Evolutionary conservation across 2,888 invertebrate genomes (phyloP), one percentile per base, ranked within the genome.

Genomic region (Plemyria rubiginata): DNA sequence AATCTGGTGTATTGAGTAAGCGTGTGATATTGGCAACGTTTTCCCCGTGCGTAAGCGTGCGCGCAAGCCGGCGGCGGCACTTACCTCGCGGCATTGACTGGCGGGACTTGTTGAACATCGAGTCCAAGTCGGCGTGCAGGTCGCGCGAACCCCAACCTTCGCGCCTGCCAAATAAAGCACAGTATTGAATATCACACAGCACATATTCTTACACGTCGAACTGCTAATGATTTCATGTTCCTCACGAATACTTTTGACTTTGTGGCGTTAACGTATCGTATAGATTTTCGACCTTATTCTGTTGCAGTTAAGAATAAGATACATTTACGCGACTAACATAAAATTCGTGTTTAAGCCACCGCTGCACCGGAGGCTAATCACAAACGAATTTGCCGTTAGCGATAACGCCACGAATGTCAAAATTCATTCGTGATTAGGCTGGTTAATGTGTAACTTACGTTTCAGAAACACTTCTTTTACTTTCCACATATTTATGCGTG

Each of bases 31-130:
- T 75, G 82, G 90, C 88, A 84, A 88, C 91, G 90, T 89, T 87
- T 88, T 85, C 90, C 84, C 75, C 77, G 76, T 67, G 82, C 70
- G 72, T 56, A 80, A 74, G 81, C 78, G 75, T 70, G 76, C 74
- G 66, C 73, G 63, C 67, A 74, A 68, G 68, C 64, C 52, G 75
- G 70, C 64, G 76, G 70, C 63, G 49, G 36, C 62, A 85, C 92
- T 95, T 94, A 96, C 96, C 96, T 94, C 96, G 93, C 72, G 96
- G 96, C 89, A 95, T 89, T 75, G 94, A 93, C 79, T 94, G 82
- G 74, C 90, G 89, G 61, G 84, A 74, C 82, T 92, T 94, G 81
- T 93, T 94, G 93, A 96, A 96, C 89, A 95, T 95, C 62, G 95
- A 95, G 79, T 96, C 96, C 88, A 96, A 95, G 80, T 96, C 96